Evolutionary conservation across 2,888 invertebrate genomes (phyloP), one percentile per base, ranked within the genome.

Genomic region (Metopia argyrocephala): DNA sequence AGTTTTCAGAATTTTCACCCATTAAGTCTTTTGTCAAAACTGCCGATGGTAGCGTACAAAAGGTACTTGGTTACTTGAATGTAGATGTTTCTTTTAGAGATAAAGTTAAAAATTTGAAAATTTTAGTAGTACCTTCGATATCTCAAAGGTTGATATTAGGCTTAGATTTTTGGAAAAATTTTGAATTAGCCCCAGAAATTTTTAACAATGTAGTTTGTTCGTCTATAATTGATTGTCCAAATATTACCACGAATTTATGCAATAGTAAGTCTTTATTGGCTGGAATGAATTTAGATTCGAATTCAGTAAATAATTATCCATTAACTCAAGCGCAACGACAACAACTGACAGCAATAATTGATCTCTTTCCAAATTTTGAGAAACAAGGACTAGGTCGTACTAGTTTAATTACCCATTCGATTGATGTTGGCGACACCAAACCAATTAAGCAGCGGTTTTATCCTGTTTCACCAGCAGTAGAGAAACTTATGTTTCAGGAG

Each of bases 401-500:
- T 5, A 20, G 54, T 5, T 23, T 75, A 12, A 25, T 74, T 20
- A 28, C 27, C 28, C 82, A 82, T 59, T 4, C 18, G 2, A 83
- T 79, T 15, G 69, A 78, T 45, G 70, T 75, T 85, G 57, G 65
- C 31, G 52, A 68, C 54, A 61, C 76, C 2, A 65, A 69, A n/a
- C 59, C 70, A 7, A 45, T 70, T 2, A 61, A 70, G n/a, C 70
- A 70, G 28, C 27, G 70, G 15, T 59, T 50, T 23, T 70, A 59
- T 23, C 59, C 70, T 9, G 70, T 70, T 9, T 70, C 70, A 23
- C 68, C 56, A 1, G 68, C 56, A 6, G 68, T 68, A 2, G 68
- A 68, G 27, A 56, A 45, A 56, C 20, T 57, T 1, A 57, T 57
- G 68, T 69, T 25, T 18, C 6, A 46, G n/a, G 56, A 68, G 23